Conservation (phyloP, 2,888 invertebrate genomes). For the Eristalis intricaria region DNA sequence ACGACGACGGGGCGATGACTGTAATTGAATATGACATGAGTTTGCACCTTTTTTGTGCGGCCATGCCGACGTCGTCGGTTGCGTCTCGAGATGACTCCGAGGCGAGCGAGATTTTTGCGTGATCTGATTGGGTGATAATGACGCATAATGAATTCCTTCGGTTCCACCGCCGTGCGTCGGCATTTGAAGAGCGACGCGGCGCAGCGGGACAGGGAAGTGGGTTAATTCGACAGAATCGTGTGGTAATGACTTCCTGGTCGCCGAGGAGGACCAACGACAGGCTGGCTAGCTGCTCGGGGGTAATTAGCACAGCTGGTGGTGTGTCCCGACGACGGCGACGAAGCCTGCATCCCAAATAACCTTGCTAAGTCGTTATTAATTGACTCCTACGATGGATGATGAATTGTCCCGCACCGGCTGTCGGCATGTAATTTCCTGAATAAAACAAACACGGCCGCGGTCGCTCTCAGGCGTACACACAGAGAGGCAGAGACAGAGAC, state of each 20-base stretch:
- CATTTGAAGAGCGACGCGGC: neutral
- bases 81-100: slow-evolving; percentile 27
- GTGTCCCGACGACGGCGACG: slow-evolving; percentile 1
- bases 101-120: slow-evolving; percentile 46
- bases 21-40: slow-evolving; percentile 72
- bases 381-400: slow-evolving; percentile 66
- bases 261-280: neutral
- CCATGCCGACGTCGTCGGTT: neutral
- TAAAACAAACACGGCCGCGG: slow-evolving; percentile 15
- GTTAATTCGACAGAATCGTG: neutral
- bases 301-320: slow-evolving; percentile 64
- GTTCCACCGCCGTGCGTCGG: slow-evolving; percentile 21
- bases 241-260: slow-evolving; percentile 60
- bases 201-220: slow-evolving; percentile 25
- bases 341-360: slow-evolving; percentile 39
- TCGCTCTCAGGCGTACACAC: too few species aligned
- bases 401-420: slow-evolving; percentile 30
- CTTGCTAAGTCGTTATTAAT: slow-evolving; percentile 64
- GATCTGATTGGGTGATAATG: slow-evolving; percentile 71
- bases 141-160: slow-evolving; percentile 59
- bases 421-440: slow-evolving; percentile 31
- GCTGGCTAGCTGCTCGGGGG: neutral
- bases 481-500: neutral
- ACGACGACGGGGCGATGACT: slow-evolving; percentile 56
- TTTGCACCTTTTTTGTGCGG: slow-evolving; percentile 58